A percentile compares a stretch with the other conserved stretches of the same genome.
phyloP scores from a whole-genome alignment of 2,797 vertebrate species.

The Sebastes matsubarae region DNA sequence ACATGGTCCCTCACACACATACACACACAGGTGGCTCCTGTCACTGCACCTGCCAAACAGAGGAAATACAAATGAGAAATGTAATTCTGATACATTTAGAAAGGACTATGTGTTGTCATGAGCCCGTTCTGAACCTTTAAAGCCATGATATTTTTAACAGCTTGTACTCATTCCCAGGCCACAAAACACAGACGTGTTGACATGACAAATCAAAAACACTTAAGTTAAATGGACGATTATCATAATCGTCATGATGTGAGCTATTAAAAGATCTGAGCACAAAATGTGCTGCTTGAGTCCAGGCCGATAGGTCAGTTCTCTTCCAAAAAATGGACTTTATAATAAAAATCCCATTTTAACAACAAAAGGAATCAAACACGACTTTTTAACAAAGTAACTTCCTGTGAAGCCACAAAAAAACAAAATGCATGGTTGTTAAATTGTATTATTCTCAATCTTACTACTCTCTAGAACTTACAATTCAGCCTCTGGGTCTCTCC shows the following conservation, averaged over 20 bases:
- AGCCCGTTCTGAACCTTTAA: background rate
- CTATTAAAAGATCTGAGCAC: background rate
- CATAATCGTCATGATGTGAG: too few species aligned
- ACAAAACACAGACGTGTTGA: too few species aligned
- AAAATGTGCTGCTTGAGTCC: background rate
- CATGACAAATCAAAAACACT: background rate
- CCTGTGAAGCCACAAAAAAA: too few species aligned
- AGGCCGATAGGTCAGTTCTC: background rate
- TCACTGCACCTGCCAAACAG: conserved; percentile 4
- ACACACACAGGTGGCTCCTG: background rate
- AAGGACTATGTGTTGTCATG: background rate
- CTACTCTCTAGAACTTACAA: too few species aligned
- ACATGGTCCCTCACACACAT: conserved; percentile 58
- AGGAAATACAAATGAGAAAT: background rate
- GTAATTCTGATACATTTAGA: background rate
- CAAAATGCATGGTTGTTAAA: background rate
- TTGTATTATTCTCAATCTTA: too few species aligned
- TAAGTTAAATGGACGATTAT: too few species aligned
- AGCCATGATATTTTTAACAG: background rate
- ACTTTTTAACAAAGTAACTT: too few species aligned
- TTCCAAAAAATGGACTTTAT: background rate
- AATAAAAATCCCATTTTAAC: background rate
- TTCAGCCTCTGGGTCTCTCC: too few species aligned
- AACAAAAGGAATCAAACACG: background rate
- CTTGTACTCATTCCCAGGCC: too few species aligned